Evolutionary conservation across 2,113 vertebrate species (phyloP).

Genomic region (Ceuthmochares aereus): DNA sequence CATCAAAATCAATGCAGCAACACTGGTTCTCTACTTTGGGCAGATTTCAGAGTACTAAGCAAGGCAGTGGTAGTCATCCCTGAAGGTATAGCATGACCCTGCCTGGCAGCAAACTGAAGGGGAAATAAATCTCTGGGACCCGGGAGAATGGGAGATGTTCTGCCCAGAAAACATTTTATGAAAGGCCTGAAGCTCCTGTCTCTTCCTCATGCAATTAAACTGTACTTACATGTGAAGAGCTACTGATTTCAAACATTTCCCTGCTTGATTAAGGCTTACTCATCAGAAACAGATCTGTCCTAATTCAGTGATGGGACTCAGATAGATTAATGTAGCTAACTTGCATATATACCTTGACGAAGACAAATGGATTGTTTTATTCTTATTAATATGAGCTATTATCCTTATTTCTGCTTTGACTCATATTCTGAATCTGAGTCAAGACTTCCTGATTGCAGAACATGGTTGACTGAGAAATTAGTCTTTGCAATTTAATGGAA

Average conservation of each 20-base stretch:
- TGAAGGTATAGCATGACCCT: background rate
- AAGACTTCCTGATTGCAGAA: slow-evolving; percentile 6
- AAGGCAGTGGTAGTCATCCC: background rate
- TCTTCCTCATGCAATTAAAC: background rate
- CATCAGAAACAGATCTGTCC: background rate
- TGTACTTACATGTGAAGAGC: background rate
- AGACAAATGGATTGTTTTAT: slow-evolving; percentile 13
- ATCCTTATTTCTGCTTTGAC: slow-evolving; percentile 54
- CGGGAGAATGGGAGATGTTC: background rate
- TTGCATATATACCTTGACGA: background rate
- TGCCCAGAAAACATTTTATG: background rate
- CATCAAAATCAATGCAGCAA: background rate
- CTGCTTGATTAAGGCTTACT: slow-evolving; percentile 2
- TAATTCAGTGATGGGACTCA: background rate
- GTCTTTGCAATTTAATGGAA: background rate
- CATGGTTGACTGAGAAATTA: background rate
- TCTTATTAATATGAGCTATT: slow-evolving; percentile 21
- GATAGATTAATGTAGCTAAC: background rate
- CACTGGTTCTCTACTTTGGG: background rate
- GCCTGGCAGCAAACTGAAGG: background rate
- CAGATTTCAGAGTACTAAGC: background rate
- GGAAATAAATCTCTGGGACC: background rate
- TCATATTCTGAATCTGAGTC: slow-evolving; percentile 29
- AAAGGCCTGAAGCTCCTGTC: background rate
- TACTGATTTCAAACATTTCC: background rate